These are phyloP conservation scores for Drosophila repletoides DNA, from an alignment of 1,140 invertebrate genomes.

Conservation along the genomic window DNA sequence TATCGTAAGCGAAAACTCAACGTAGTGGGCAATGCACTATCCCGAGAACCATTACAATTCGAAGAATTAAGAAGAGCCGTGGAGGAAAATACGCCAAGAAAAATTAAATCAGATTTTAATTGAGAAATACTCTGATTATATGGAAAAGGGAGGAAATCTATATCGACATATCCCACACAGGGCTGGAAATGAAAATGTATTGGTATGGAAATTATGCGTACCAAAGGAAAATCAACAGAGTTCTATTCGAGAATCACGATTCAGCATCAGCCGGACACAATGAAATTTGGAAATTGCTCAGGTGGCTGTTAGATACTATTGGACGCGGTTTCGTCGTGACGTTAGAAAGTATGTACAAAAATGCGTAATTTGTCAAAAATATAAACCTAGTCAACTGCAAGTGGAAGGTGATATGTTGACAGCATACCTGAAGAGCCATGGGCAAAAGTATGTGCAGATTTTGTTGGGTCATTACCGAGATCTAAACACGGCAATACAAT, in stretches of 20 bases:
- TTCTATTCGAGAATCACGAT: background rate
- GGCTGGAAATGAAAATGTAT: background rate
- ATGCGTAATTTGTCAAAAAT: background rate
- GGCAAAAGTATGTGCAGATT: background rate
- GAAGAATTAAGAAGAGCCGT: too few species aligned
- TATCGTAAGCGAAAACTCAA: background rate
- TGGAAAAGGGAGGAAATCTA: background rate
- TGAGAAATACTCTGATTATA: background rate
- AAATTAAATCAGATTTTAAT: background rate
- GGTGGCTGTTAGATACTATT: background rate
- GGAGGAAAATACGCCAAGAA: too few species aligned
- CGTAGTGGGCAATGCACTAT: background rate
- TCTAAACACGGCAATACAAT: background rate
- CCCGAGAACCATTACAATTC: background rate
- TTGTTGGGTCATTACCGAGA: background rate
- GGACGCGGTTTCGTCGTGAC: background rate
- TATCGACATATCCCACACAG: background rate
- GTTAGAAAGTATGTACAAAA: background rate
- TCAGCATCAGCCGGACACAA: background rate
- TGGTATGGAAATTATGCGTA: too few species aligned
- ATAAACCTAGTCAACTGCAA: background rate
- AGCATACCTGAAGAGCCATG: background rate
- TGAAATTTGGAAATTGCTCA: background rate
- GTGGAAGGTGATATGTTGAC: background rate
- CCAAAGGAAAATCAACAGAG: too few species aligned